Base-by-base conservation (phyloP, 2,888 invertebrate species). In the Nowickia ferox region DNA sequence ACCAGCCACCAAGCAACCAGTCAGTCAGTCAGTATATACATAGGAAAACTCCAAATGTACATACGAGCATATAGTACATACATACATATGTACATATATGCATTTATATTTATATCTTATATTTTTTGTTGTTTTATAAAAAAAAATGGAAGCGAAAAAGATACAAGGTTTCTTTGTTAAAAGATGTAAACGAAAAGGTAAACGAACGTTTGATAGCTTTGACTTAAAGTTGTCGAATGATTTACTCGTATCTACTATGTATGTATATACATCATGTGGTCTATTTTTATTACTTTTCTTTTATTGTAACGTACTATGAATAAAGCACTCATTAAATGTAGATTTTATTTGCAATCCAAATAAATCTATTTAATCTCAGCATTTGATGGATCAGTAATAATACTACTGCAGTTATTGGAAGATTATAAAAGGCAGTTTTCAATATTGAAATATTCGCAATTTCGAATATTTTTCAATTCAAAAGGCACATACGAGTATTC, bases 161-260 rank as follows among this genome's bases (percentile, higher is more conserved):
- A 51, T 69, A 78, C 59, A 83, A 74, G 6, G 46, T 40, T 63
- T 69, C 63, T 63, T 71, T 72, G 65, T 48, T 51, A 13, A 51
- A 51, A 51, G 42, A 42, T 59, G 77, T 86, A 86, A 81, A 81
- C 86, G 77, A 84, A 87, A 87, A 88, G 88, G 88, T 88, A 87
- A 87, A 87, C 77, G 88, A 87, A 88, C 88, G 88, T 85, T 84
- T 86, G 79, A 86, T 81, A 61, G 48, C 77, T 57, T 63, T 84
- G 78, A 80, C 79, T 76, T 76, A 46, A 72, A 72, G 61, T 69
- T 68, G 61, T 83, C 72, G 78, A 85, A 72, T 87, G 87, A 87
- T 85, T 87, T 87, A 87, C 30, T 30, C 4, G 30, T 30, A 48
- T 85, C 55, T 74, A 22, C n/a, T n/a, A n/a, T n/a, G n/a, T n/a